Evolutionary conservation across 2,113 vertebrate species (phyloP).

Genomic region (Tiliqua scincoides): DNA sequence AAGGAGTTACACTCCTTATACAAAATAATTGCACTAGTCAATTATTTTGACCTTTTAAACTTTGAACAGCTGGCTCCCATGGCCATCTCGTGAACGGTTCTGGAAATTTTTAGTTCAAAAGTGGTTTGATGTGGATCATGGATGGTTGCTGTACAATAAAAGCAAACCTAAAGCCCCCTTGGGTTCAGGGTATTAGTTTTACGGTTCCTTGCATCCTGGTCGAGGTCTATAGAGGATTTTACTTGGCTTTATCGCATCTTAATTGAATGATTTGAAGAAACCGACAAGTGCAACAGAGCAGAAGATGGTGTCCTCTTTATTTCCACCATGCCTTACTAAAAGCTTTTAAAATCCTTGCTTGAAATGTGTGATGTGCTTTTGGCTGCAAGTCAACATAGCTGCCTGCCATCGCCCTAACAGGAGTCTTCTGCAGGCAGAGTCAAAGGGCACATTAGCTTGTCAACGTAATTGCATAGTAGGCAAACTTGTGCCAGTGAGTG

Average conservation of each 20-base stretch:
- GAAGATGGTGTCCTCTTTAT: background rate
- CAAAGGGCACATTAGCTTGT: conserved; percentile 1
- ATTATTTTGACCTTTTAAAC: background rate
- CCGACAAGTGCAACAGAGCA: background rate
- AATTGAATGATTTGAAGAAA: background rate
- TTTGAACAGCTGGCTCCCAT: background rate
- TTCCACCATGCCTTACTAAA: background rate
- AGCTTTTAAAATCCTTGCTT: background rate
- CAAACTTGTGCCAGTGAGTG: background rate
- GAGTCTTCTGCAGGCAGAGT: background rate
- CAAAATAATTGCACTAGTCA: background rate
- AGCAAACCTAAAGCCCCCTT: background rate
- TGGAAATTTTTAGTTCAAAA: background rate
- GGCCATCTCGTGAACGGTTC: background rate
- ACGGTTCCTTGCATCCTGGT: background rate
- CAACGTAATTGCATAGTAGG: conserved; percentile 3
- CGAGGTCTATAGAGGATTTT: background rate
- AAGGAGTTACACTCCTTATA: too few relatives aligned
- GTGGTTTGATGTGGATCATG: too few relatives aligned
- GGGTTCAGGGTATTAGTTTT: background rate
- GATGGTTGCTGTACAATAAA: background rate
- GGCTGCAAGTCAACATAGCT: background rate
- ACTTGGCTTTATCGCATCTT: background rate
- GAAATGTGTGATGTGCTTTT: background rate
- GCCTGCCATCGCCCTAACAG: background rate